Conservation (phyloP, 2,888 invertebrate genomes). For the Crepidodera aurea region DNA sequence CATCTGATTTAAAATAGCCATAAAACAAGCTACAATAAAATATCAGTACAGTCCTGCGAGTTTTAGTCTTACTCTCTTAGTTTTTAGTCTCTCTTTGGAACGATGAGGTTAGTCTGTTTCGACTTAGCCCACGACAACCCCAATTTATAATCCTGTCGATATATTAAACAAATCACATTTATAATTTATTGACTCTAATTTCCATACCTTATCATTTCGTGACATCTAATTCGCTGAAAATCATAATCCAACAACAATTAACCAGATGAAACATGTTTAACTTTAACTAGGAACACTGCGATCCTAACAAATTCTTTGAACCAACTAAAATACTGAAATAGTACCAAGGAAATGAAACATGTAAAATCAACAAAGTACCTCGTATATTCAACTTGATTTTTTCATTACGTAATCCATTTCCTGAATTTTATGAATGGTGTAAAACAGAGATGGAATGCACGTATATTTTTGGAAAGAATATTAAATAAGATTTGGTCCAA, state of each 20-base stretch:
- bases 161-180: no score
- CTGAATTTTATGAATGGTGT: conserved; percentile 1
- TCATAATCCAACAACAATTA: neutral
- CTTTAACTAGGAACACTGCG: neutral
- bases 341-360: conserved; percentile 14
- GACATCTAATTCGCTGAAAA: neutral
- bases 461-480: neutral
- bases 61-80: no score
- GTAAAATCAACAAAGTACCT: conserved; percentile 15
- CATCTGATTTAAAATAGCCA: no score
- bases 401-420: conserved; percentile 13
- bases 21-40: no score
- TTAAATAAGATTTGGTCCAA: neutral
- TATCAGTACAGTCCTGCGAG: no score
- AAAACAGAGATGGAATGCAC: neutral
- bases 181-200: no score
- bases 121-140: no score
- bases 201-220: neutral
- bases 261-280: neutral
- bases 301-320: neutral
- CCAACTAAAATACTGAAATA: conserved; percentile 8
- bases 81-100: no score
- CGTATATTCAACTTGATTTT: neutral
- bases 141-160: no score
- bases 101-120: no score